Evolutionary conservation across 2,888 invertebrate genomes (phyloP), one percentile per base, ranked within the genome.

Genomic region (Dioctria rufipes): DNA sequence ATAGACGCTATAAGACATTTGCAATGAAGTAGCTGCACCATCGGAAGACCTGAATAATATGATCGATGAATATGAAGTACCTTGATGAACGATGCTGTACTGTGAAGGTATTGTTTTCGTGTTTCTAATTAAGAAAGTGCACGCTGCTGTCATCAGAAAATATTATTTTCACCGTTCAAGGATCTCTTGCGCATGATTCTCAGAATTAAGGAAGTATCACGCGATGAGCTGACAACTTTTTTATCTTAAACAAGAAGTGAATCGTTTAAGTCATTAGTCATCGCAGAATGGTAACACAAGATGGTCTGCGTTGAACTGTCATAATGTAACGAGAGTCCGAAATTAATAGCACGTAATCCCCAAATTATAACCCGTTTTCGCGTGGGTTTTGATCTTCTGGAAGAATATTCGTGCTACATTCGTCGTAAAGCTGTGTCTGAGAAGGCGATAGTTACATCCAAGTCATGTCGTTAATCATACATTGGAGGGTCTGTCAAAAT

Each of bases 381-480:
- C 73, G 73, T 75, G 73, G 73, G 73, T 42, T 60, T 4, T 25
- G 25, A 25, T 25, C 42, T 5, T 60, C 60, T 39, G 13, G 42
- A 9, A 8, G 42, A 60, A 60, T 60, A 60, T 42, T 58, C 5
- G 54, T 71, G 37, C 54, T 54, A 54, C 39, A 71, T 51, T 37
- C 42, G 25, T 25, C 25, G 58, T n/a, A 42, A 49, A 42, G 5
- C 43, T 42, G 63, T 63, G 8, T 60, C 58, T 40, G 58, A 40
- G 58, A 13, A 11, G 60, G 60, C 43, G 73, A 60, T 75, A 46
- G 25, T 75, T 60, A 60, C 42, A 60, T 73, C 42, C 43, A 54
- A 13, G 49, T 54, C 58, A 39, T 37, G 49, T 63, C 77, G 77
- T 77, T 77, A 77, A 77, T 77, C 77, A 63, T 46, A 77, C 63